phyloP scores from a whole-genome alignment of 2,113 vertebrate genomes.

The Melanerpes formicivorus region DNA sequence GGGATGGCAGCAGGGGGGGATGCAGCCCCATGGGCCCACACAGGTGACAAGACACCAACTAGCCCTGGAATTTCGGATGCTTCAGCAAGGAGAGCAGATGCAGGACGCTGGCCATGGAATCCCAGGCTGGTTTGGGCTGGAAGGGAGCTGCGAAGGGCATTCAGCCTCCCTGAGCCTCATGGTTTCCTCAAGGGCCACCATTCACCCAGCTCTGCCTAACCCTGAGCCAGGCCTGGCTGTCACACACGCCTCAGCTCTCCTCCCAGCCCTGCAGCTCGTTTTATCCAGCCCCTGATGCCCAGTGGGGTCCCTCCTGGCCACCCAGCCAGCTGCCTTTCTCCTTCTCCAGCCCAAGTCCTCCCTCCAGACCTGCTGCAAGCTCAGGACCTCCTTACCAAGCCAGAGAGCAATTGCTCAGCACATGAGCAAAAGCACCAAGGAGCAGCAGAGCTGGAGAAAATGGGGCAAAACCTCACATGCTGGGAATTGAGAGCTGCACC shows the following conservation, averaged over 20 bases:
- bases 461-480: neutral
- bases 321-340: neutral
- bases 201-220: neutral
- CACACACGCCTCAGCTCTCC: neutral
- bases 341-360: neutral
- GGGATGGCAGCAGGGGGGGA: neutral
- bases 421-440: neutral
- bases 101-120: neutral
- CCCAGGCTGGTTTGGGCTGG: neutral
- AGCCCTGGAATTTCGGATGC: neutral
- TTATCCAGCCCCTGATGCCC: neutral
- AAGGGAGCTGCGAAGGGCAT: neutral
- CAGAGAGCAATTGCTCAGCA: neutral
- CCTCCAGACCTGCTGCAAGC: accelerated
- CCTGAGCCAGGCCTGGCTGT: neutral
- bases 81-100: neutral
- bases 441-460: neutral
- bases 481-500: neutral
- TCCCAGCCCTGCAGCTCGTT: neutral
- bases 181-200: no score
- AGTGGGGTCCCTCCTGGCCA: neutral
- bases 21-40: no score
- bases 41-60: accelerated
- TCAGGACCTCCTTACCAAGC: neutral
- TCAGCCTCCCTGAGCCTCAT: no score